A percentile compares a stretch with the other conserved stretches of the same genome.
These are phyloP conservation scores for Cyrtorhinus lividipennis DNA, from an alignment of 1,140 invertebrate genomes.

Conservation along the genomic window DNA sequence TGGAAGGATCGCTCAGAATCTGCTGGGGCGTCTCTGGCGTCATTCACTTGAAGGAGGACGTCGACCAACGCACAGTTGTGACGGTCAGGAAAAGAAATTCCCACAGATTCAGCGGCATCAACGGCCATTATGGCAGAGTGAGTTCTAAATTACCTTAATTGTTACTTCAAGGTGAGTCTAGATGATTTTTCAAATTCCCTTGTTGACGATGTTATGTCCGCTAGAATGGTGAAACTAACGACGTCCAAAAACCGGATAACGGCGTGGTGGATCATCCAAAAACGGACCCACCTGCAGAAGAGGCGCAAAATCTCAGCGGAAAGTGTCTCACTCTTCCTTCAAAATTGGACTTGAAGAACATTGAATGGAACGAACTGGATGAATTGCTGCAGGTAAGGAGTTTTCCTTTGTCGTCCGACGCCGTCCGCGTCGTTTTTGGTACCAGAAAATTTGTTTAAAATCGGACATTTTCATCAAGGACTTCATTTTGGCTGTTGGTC, in stretches of 20 bases:
- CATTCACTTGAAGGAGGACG: constrained; percentile 75
- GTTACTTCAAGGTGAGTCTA: no score
- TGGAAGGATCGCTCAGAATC: constrained; percentile 65
- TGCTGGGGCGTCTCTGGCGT: constrained; percentile 73
- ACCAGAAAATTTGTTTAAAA: no score
- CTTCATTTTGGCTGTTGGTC: neutral
- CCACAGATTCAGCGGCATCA: constrained; percentile 32
- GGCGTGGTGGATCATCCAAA: neutral
- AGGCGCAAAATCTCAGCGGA: constrained; percentile 23
- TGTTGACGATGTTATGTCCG: no score
- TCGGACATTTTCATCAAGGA: no score
- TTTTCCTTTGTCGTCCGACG: no score
- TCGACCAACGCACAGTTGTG: constrained; percentile 61
- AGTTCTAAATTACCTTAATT: constrained; percentile 15
- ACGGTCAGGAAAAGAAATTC: constrained; percentile 54
- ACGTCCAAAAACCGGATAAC: no score
- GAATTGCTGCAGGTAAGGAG: constrained; percentile 48
- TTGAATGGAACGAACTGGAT: constrained; percentile 55
- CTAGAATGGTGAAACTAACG: neutral
- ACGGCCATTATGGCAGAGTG: no score
- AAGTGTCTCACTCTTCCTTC: constrained; percentile 47
- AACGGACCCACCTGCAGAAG: neutral
- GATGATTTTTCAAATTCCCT: no score
- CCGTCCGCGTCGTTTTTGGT: no score
- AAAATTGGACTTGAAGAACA: constrained; percentile 47